These are phyloP conservation scores for Xanthorhoe designata DNA, from an alignment of 2,888 invertebrate species.

Conservation along the genomic window DNA sequence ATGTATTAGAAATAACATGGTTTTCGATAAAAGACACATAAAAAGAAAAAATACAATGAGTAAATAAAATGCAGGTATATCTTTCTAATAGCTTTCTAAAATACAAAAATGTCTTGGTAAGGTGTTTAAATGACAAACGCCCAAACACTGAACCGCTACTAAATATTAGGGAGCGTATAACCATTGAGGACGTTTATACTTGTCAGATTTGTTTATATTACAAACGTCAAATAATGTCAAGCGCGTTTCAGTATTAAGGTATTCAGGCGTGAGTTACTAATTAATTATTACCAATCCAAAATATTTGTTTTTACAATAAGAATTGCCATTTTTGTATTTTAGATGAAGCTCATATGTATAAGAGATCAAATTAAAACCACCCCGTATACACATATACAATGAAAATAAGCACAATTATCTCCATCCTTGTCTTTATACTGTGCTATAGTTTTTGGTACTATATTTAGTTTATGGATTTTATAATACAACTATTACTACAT, in stretches of 20 bases:
- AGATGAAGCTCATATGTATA: constrained; percentile 25
- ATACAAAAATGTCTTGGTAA: constrained; percentile 27
- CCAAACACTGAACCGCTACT: too few species aligned
- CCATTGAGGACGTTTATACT: too few species aligned
- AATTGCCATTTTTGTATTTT: constrained; percentile 17
- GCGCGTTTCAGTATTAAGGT: too few species aligned
- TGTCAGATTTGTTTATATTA: too few species aligned
- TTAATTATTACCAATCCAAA: not conserved
- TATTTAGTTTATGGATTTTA: constrained; percentile 19
- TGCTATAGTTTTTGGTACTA: constrained; percentile 29
- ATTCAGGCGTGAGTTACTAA: too few species aligned
- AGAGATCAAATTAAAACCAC: constrained; percentile 57
- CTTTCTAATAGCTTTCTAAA: constrained; percentile 31
- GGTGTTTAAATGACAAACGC: not conserved
- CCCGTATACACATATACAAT: constrained; percentile 27
- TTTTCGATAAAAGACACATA: constrained; percentile 13
- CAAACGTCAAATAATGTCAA: too few species aligned
- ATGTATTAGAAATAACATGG: constrained; percentile 16
- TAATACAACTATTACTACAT: constrained; percentile 23
- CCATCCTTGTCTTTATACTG: constrained; percentile 11
- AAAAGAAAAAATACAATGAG: constrained; percentile 12
- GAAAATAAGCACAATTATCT: constrained; percentile 15
- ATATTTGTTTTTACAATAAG: not conserved
- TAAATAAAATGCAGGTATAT: constrained; percentile 50
- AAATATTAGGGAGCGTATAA: too few species aligned